Evolutionary conservation across 2,113 vertebrate species (phyloP).

Genomic region (Columba janthina): DNA sequence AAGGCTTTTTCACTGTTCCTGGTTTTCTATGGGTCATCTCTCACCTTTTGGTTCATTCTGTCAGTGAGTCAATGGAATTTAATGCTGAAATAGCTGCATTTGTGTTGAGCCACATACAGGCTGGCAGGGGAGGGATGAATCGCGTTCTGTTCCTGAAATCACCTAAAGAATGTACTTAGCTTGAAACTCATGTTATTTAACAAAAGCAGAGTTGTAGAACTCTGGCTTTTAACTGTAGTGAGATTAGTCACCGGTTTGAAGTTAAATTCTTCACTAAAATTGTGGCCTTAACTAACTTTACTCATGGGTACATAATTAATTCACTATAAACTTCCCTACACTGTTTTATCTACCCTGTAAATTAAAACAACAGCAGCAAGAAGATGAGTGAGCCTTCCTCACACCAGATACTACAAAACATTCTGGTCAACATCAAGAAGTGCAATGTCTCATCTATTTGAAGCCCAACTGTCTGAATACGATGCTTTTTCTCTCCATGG

Average conservation of each 20-base stretch:
- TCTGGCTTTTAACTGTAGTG: background rate
- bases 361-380: background rate
- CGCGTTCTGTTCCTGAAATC: background rate
- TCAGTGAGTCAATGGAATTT: background rate
- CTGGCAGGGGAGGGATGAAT: background rate
- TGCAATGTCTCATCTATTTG: constrained; percentile 32
- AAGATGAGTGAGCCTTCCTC: background rate
- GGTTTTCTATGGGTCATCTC: background rate
- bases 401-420: background rate
- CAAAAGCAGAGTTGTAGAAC: background rate
- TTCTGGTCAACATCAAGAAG: background rate
- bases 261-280: background rate
- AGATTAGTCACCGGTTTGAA: background rate
- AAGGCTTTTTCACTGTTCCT: background rate
- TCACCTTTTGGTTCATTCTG: background rate
- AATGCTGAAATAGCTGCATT: background rate
- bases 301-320: background rate
- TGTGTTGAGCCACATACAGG: background rate
- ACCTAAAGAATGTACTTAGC: background rate
- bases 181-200: background rate
- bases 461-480: background rate
- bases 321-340: background rate
- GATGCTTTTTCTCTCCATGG: background rate
- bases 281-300: background rate
- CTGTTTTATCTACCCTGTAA: background rate